Conservation (phyloP, 2,797 vertebrate species). For the Anableps anableps region DNA sequence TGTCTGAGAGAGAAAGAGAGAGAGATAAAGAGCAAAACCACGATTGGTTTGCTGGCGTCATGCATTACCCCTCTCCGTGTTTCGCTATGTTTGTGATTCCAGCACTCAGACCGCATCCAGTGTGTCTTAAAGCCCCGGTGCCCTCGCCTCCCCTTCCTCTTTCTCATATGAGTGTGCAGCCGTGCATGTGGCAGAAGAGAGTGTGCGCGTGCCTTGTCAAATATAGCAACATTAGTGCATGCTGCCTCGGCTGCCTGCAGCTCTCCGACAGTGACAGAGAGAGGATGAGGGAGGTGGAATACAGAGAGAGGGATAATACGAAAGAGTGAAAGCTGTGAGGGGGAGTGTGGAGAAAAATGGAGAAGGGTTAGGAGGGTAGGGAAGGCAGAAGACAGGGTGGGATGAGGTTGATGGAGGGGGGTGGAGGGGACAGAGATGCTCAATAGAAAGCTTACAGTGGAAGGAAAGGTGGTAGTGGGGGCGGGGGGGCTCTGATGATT, state of each 20-base stretch:
- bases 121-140: constrained; percentile 49
- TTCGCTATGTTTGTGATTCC: constrained; percentile 80
- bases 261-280: constrained; percentile 74
- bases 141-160: constrained; percentile 31
- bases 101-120: constrained; percentile 69
- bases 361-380: constrained; percentile 32
- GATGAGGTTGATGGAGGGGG: constrained; percentile 28
- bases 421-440: constrained; percentile 21
- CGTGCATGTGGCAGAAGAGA: constrained; percentile 62
- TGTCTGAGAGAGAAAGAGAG: constrained; percentile 42
- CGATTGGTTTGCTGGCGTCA: constrained; percentile 72
- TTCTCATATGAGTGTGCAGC: constrained; percentile 61
- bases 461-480: constrained; percentile 14
- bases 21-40: constrained; percentile 51
- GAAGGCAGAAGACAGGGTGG: constrained; percentile 18
- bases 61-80: constrained; percentile 66
- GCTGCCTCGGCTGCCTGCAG: constrained; percentile 77
- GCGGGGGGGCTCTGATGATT: constrained; percentile 74
- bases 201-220: constrained; percentile 74
- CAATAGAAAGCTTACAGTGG: constrained; percentile 26
- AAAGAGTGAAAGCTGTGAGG: constrained; percentile 56
- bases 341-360: constrained; percentile 17
- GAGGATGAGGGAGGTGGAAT: constrained; percentile 70
- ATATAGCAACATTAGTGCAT: constrained; percentile 82
- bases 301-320: constrained; percentile 56